Evolutionary conservation across 2,888 invertebrate species (phyloP), one percentile per base, ranked within the genome.

Genomic region (Chelonus formosanus): DNA sequence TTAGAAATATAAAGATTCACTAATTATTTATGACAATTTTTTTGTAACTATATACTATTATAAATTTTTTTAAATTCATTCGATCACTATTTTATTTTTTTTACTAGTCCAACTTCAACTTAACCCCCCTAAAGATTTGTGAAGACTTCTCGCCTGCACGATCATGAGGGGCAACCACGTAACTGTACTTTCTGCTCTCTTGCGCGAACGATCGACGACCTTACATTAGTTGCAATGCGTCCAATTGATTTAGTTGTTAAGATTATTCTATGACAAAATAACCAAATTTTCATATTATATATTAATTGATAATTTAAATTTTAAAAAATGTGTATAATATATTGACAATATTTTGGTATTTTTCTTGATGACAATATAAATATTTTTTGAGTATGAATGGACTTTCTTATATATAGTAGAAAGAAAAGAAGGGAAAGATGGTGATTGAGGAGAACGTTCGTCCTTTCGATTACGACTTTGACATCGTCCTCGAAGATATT

Each of bases 201-300:
- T 70, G 67, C 67, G 69, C 69, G 63, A 74, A 70, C 71, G 67
- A 73, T 62, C 71, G 70, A 67, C 72, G 73, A 73, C 71, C 73
- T 73, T 72, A 72, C 64, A 65, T 58, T 55, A 67, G n/a, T 36
- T 32, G 20, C 50, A 57, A 20, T 20, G 20, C 20, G 1, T 2
- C 20, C 20, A 20, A 20, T 20, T 20, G 20, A 20, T 20, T 20
- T 20, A 20, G 20, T 20, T 20, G 1, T 20, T 1, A 2, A 20
- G 20, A 20, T 20, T 20, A 20, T 20, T 20, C 20, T 20, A 1
- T 20, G 20, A 20, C 20, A 20, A 2, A 20, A 20, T 20, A 20
- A 20, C 2, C 1, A 20, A 20, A 20, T 20, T 20, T 20, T 20
- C 2, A 20, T 20, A 20, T 20, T 20, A 20, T 20, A 20, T 20